Evolutionary conservation across 2,797 vertebrate genomes (phyloP).

Genomic region (Melanotaenia trifasciata): DNA sequence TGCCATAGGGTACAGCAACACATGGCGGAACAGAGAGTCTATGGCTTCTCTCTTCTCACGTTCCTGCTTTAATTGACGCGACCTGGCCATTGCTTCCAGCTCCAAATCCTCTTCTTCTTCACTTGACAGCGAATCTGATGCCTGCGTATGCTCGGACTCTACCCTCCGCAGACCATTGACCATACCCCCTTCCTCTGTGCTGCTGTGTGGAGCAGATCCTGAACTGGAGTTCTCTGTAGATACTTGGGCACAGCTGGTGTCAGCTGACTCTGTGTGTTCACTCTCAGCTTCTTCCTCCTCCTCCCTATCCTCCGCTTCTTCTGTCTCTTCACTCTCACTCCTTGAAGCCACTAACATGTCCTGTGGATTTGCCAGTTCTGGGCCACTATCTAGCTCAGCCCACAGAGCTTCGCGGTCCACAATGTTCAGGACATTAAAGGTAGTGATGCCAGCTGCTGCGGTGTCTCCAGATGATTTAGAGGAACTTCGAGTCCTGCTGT

Average conservation of each 20-base stretch:
- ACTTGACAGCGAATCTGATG: constrained; percentile 94
- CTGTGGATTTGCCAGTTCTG: constrained; percentile 67
- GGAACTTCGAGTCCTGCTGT: constrained; percentile 79
- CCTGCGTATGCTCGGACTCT: constrained; percentile 93
- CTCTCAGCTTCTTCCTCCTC: constrained; percentile 80
- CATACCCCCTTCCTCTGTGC: constrained; percentile 65
- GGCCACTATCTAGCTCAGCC: constrained; percentile 89
- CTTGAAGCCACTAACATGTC: constrained; percentile 66
- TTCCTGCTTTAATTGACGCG: constrained; percentile 86
- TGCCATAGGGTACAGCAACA: constrained; percentile 90
- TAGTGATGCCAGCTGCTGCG: constrained; percentile 79
- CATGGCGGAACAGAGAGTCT: constrained; percentile 91
- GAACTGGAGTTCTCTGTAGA: constrained; percentile 93
- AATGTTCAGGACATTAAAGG: constrained; percentile 81
- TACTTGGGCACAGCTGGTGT: constrained; percentile 86
- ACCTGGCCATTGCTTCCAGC: constrained; percentile 88
- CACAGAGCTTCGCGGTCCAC: constrained; percentile 94
- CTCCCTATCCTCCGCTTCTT: constrained; percentile 59
- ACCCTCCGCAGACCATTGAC: constrained; percentile 79
- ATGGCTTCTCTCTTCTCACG: constrained; percentile 88
- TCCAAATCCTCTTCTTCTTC: constrained; percentile 93
- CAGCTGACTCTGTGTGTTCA: constrained; percentile 94
- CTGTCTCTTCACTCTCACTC: constrained; percentile 69
- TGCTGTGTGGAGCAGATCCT: constrained; percentile 83
- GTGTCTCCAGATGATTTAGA: constrained; percentile 69